Evolutionary conservation across 2,797 vertebrate genomes (phyloP), one percentile per base, ranked within the genome.

Genomic region (Siniperca obscura): DNA sequence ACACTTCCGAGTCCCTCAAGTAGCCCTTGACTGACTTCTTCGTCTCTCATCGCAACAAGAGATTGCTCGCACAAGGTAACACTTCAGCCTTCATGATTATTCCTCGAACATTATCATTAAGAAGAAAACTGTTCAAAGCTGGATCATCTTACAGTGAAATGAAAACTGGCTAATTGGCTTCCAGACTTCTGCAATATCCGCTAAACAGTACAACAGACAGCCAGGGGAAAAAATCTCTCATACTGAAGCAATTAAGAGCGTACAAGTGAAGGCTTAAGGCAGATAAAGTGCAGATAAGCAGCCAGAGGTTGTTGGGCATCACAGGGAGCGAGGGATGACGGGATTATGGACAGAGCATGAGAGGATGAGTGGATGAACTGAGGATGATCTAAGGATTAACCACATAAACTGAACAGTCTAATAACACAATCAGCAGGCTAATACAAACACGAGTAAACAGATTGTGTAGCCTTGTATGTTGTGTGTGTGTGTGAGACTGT

Each of bases 371-470:
- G 91, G 92, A 93, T 93, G 92, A 93, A 89, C 71, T 52, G 73
- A 59, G 93, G 95, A 95, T 96, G 92, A 96, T 94, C 89, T 85
- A 82, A 86, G 93, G 95, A 95, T 96, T 96, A 96, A 90, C 92
- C 91, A 91, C 93, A 89, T 88, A 86, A 93, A 94, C 90, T 91
- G 90, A 94, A 81, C 91, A 88, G 90, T 87, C 93, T 94, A 94
- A 94, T 95, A 93, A 94, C 91, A 91, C 89, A 86, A 89, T 89
- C 90, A 88, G 82, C 80, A 68, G 85, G 87, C 91, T 91, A 91
- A 94, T 89, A 90, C 87, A 91, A 90, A 89, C 86, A 89, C 34
- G 19, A 19, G 79, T 72, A 91, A 93, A 92, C 91, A 91, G 78
- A 88, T 74, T 81, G 91, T 81, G 91, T 59, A 48, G 79, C 22